These are phyloP conservation scores for Diphyllodes magnificus DNA, from an alignment of 2,113 vertebrate species.

Conservation along the genomic window DNA sequence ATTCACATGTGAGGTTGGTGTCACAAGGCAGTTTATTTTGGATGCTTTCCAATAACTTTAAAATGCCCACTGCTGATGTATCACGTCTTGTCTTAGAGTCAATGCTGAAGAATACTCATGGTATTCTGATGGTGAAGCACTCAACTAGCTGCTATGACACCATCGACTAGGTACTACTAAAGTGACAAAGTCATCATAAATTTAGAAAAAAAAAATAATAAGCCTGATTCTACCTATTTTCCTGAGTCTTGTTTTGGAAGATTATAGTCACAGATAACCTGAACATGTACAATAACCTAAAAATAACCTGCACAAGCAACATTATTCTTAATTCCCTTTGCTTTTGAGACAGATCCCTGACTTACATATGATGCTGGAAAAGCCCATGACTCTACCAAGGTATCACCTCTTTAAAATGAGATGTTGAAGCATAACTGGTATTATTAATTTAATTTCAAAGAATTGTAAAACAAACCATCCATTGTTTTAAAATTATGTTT, in stretches of 20 bases:
- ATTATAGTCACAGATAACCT: neutral
- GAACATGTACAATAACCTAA: neutral
- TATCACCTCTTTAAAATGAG: neutral
- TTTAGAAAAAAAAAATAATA: neutral
- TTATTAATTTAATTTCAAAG: neutral
- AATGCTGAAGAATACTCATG: neutral
- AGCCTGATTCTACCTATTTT: neutral
- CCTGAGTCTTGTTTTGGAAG: neutral
- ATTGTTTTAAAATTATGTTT: neutral
- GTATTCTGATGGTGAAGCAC: neutral
- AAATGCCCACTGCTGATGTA: neutral
- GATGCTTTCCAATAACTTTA: slow-evolving; percentile 52
- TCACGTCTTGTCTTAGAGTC: neutral
- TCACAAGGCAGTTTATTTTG: slow-evolving; percentile 57
- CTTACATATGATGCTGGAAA: neutral
- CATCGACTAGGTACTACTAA: neutral
- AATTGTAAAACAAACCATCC: neutral
- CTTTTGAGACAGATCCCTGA: neutral
- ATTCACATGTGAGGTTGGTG: slow-evolving; percentile 66
- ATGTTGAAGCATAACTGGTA: neutral
- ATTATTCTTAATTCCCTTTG: neutral
- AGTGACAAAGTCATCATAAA: neutral
- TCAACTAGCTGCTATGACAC: neutral
- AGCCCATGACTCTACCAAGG: neutral
- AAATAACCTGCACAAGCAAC: neutral